Evolutionary conservation across 2,888 invertebrate genomes (phyloP).

Genomic region (Stegana nigrithorax): DNA sequence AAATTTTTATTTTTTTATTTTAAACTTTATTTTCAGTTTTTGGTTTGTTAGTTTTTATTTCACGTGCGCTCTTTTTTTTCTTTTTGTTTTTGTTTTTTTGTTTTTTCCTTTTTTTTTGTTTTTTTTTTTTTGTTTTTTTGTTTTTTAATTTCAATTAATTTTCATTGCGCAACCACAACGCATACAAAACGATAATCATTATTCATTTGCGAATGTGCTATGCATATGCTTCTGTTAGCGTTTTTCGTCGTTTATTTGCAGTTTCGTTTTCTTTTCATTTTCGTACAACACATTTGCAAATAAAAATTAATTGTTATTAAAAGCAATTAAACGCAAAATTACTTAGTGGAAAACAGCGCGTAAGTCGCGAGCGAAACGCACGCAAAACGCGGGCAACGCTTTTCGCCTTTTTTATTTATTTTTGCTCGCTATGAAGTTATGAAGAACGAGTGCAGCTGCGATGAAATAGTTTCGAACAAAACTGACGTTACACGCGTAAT

Average conservation of each 20-base stretch:
- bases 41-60: neutral
- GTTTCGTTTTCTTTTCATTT: no score
- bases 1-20: no score
- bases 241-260: no score
- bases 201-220: neutral
- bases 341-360: no score
- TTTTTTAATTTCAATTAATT: constrained; percentile 48
- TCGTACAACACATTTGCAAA: constrained; percentile 24
- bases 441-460: neutral
- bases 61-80: neutral
- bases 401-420: no score
- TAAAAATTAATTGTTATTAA: constrained; percentile 54
- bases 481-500: no score
- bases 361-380: constrained; percentile 11
- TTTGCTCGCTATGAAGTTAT: no score
- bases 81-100: neutral
- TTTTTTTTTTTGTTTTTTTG: neutral
- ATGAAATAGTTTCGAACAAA: no score
- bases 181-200: constrained; percentile 15
- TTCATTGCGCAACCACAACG: constrained; percentile 36
- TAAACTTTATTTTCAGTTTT: constrained; percentile 28
- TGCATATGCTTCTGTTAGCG: no score
- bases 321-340: constrained; percentile 42
- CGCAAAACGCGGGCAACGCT: neutral
- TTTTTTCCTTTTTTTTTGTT: constrained; percentile 5